phyloP scores from a whole-genome alignment of 2,113 vertebrate genomes.

The Pollimyrus isidori region DNA sequence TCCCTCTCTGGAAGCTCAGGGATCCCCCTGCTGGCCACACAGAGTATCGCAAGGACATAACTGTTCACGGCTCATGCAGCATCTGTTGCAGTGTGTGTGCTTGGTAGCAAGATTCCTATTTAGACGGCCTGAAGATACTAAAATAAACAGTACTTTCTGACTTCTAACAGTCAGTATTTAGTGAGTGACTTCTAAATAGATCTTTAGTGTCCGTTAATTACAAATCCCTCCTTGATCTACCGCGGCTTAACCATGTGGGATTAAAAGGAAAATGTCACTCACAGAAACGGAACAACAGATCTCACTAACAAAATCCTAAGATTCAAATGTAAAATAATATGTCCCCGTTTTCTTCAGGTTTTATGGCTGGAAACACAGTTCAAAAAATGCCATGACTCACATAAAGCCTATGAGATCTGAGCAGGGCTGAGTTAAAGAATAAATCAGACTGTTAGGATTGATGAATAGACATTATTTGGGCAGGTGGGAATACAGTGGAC shows the following conservation, averaged over 20 bases:
- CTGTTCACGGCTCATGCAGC: not conserved
- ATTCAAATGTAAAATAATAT: not conserved
- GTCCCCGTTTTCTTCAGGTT: not conserved
- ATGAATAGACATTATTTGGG: not conserved
- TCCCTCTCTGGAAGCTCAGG: slow-evolving; percentile 87
- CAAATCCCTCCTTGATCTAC: not conserved
- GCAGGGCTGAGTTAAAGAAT: not conserved
- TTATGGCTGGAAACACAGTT: not conserved
- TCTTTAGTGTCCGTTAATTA: not conserved
- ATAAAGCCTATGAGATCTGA: not conserved
- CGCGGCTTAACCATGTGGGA: not conserved
- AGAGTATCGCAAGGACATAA: not conserved
- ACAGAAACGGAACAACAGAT: not conserved
- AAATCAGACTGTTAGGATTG: not conserved
- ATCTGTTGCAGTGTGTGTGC: not conserved
- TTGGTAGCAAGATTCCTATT: not conserved
- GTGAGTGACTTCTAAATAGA: no score
- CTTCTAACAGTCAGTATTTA: no score
- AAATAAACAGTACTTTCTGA: not conserved
- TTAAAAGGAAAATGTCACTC: not conserved
- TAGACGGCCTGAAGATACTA: not conserved
- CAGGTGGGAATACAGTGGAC: not conserved
- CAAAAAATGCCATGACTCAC: not conserved
- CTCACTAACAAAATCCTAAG: not conserved
- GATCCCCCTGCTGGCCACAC: slow-evolving; percentile 52